Base-by-base conservation (phyloP, 2,113 vertebrate genomes). In the Willisornis vidua region DNA sequence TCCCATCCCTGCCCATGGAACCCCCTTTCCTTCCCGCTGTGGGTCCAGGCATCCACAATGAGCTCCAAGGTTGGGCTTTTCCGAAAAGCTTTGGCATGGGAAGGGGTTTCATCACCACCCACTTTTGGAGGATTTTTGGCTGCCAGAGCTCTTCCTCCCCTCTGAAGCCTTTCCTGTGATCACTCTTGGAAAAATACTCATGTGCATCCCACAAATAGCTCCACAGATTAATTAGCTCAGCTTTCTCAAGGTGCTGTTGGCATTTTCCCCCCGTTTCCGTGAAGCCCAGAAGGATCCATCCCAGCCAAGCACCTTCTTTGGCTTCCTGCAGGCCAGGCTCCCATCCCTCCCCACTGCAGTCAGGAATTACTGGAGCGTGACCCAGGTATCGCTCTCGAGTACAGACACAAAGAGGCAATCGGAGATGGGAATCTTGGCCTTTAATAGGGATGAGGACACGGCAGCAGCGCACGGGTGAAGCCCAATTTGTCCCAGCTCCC, bases 401-500 rank as follows among this genome's bases (percentile, higher is more conserved):
- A 88, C 75, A 91, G 92, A 86, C 94, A 96, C 91, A 87, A 82
- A 94, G 82, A 96, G 78, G 71, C 74, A 61, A 87, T 91, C n/a
- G 1, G 68, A 94, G 91, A 95, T 95, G 89, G 71, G 92, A 89
- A 96, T 96, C 93, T 94, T 24, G 19, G 76, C 43, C 68, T 97
- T 97, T 94, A 95, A 95, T 94, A 66, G 81, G 58, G 90, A 85
- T 31, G 59, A 37, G 4, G 19, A 58, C 62, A 66, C 9, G 2
- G 65, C 29, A 39, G 41, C 87, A 26, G 57, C 43, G 14, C 25
- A 0, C 14, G 51, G 2, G 35, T 20, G 57, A 52, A 83, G 85
- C 85, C 79, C 68, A 25, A 66, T 93, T 91, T 15, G 35, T 63
- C 85, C 85, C 72, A 8, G 51, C 84, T 57, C 22, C 46, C 23